Base-by-base conservation (phyloP, 2,888 invertebrate species). In the Girardia tigrina region DNA sequence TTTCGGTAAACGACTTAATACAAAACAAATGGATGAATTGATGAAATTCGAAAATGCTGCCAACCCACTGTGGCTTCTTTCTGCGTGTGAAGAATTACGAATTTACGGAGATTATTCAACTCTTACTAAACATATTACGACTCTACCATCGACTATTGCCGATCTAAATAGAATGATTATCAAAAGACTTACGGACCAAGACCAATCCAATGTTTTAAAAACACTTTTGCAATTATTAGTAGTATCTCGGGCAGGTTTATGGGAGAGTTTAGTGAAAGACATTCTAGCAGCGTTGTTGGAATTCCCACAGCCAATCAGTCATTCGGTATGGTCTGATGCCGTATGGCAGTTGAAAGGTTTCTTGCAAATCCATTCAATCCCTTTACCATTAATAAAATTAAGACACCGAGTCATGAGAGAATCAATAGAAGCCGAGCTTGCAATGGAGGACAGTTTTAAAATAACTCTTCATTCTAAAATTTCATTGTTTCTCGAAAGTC, bases 21-120 rank as follows among this genome's bases (percentile, higher is more conserved):
- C 75, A 1, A 77, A 78, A 6, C 83, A 83, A 79, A 77, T 82
- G 78, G 77, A 77, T 1, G 75, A 78, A 23, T 78, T 84, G 69
- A 75, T 83, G 74, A 73, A 77, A 14, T 82, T 83, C 72, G 75
- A 79, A 23, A 81, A 81, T 1, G 82, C 82, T 0, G 80, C 80
- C 42, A 84, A 83, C 78, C 83, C 83, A 0, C 79, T 84, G 14
- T 84, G 84, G 84, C 78, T 84, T 77, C 80, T 81, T 26, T 80
- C 82, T n/a, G 83, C 83, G 0, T 82, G 83, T 78, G 82, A 83
- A 77, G 82, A 84, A 74, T 76, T 84, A 4, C 79, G 82, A 73
- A 79, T 81, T 20, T 79, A 81, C 28, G 80, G 81, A 6, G 79
- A 80, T 28, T 78, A 77, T 69, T 76, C 79, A 2, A 79, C 80